phyloP scores from a whole-genome alignment of 2,113 vertebrate species.

The Scophthalmus maximus region DNA sequence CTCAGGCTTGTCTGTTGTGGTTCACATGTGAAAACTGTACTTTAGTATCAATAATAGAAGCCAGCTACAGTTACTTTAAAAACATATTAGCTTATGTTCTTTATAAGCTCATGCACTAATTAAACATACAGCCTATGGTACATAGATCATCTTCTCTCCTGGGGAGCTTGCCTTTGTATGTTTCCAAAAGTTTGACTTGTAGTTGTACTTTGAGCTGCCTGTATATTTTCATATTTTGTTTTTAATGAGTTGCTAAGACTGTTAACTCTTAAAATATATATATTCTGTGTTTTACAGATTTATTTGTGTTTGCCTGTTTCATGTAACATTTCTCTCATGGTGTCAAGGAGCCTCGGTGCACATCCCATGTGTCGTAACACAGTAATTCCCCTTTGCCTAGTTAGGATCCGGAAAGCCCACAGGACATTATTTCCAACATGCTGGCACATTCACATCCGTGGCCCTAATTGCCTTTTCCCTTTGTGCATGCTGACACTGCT shows the following conservation, averaged over 20 bases:
- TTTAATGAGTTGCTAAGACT: constrained; percentile 39
- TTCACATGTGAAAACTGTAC: not conserved
- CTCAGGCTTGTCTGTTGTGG: constrained; percentile 46
- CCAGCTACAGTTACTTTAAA: not conserved
- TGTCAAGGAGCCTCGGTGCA: not conserved
- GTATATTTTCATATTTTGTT: constrained; percentile 63
- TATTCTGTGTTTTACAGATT: not conserved
- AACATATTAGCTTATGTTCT: not conserved
- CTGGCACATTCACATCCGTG: constrained; percentile 28
- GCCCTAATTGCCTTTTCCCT: constrained; percentile 44
- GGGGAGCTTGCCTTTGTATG: constrained; percentile 39
- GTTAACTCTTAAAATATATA: constrained; percentile 30
- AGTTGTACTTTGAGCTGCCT: constrained; percentile 50
- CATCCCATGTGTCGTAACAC: constrained; percentile 10
- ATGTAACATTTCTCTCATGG: not conserved
- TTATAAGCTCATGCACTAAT: not conserved
- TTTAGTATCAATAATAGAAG: constrained; percentile 17
- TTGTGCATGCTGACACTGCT: constrained; percentile 35
- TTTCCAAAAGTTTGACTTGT: constrained; percentile 30
- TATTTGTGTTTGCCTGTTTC: not conserved
- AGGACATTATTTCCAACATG: constrained; percentile 54
- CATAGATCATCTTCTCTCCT: not conserved
- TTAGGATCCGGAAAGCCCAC: constrained; percentile 58
- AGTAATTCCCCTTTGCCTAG: constrained; percentile 51
- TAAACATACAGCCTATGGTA: not conserved